Evolutionary conservation across 2,113 vertebrate species (phyloP).

Genomic region (Macquaria australasica): DNA sequence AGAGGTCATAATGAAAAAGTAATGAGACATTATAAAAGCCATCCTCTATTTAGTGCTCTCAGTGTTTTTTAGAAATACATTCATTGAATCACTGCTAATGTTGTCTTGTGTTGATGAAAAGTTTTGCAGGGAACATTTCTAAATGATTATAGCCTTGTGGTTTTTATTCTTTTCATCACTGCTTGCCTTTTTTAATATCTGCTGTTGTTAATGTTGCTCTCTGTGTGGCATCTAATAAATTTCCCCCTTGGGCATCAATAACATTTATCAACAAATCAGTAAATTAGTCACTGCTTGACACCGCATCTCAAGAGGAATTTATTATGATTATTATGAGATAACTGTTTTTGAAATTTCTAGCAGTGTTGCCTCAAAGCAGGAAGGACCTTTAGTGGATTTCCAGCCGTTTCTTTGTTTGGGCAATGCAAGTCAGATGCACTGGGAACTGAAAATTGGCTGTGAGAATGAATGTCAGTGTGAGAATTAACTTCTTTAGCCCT

Average conservation of each 20-base stretch:
- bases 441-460: not conserved
- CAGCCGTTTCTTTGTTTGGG: not conserved
- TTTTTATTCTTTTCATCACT: not conserved
- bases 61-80: constrained; percentile 15
- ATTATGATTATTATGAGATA: not conserved
- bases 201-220: constrained; percentile 17
- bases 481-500: not conserved
- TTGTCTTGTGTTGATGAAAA: not conserved
- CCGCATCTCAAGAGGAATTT: constrained; percentile 6
- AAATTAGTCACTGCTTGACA: constrained; percentile 37
- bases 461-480: constrained; percentile 3
- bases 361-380: not conserved
- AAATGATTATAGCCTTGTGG: not conserved
- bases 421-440: constrained; percentile 15
- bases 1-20: not conserved
- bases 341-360: not conserved
- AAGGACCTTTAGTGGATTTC: not conserved
- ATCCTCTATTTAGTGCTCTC: constrained; percentile 5
- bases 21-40: not conserved
- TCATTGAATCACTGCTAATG: not conserved
- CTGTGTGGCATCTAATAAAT: constrained; percentile 31
- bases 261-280: constrained; percentile 39
- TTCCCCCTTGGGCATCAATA: constrained; percentile 23
- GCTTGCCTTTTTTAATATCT: not conserved
- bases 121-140: not conserved